Evolutionary conservation across 2,888 invertebrate genomes (phyloP).

Genomic region (Euzophera pinguis): DNA sequence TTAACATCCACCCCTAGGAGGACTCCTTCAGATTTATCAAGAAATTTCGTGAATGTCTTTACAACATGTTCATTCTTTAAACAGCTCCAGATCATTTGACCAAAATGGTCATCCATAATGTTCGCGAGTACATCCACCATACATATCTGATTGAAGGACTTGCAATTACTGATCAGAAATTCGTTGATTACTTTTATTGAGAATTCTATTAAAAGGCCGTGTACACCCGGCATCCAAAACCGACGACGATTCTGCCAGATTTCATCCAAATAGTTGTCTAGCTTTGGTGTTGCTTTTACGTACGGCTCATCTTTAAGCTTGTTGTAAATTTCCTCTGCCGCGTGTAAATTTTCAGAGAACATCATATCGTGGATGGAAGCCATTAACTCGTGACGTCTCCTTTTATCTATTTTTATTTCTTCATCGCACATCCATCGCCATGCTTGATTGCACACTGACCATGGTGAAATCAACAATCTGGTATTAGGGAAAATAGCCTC

Average conservation of each 20-base stretch:
- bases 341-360: slow-evolving; percentile 16
- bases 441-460: slow-evolving; percentile 23
- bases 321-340: slow-evolving; percentile 16
- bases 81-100: slow-evolving; percentile 26
- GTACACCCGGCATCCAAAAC: slow-evolving; percentile 20
- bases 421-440: slow-evolving; percentile 27
- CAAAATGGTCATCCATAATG: slow-evolving; percentile 33
- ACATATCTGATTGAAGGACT: slow-evolving; percentile 25
- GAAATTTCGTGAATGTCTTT: slow-evolving; percentile 23
- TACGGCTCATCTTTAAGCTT: slow-evolving; percentile 16
- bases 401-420: slow-evolving; percentile 18
- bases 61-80: slow-evolving; percentile 15
- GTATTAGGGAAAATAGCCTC: slow-evolving; percentile 26
- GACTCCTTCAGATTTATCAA: slow-evolving; percentile 16
- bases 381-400: slow-evolving; percentile 25
- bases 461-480: slow-evolving; percentile 19
- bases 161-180: slow-evolving; percentile 27
- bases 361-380: slow-evolving; percentile 23
- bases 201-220: slow-evolving; percentile 19
- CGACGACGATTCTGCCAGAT: slow-evolving; percentile 24
- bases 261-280: slow-evolving; percentile 19
- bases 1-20: slow-evolving; percentile 17
- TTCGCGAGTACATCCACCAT: slow-evolving; percentile 37
- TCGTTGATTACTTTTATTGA: slow-evolving; percentile 26
- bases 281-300: slow-evolving; percentile 6